Percentiles rank a stretch among this genome's conserved stretches.
phyloP scores from a whole-genome alignment of 2,888 invertebrate genomes.

The Anodontia alba region DNA sequence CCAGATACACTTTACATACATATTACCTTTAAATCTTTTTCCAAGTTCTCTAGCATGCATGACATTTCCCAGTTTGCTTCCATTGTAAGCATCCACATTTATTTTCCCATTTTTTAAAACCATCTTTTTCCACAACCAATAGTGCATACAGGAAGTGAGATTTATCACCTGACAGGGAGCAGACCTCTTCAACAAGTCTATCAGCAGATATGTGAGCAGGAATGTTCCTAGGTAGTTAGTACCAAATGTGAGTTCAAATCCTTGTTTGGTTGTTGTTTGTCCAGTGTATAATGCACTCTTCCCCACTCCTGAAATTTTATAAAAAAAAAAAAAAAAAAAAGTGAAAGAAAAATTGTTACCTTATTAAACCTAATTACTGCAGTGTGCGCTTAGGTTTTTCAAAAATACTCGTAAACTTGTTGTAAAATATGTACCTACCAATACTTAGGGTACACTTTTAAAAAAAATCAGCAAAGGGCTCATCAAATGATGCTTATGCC shows the following conservation, averaged over 20 bases:
- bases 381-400: too few species aligned
- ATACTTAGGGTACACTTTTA: too few species aligned
- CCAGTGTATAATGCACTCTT: background rate
- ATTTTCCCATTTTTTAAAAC: constrained; percentile 16
- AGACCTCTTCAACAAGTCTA: constrained; percentile 35
- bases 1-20: too few species aligned
- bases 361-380: too few species aligned
- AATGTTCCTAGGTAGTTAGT: constrained; percentile 44
- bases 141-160: constrained; percentile 36
- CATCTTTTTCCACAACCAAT: background rate
- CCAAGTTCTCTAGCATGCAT: constrained; percentile 45
- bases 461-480: too few species aligned
- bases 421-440: too few species aligned
- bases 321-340: background rate
- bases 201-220: constrained; percentile 33
- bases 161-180: constrained; percentile 37
- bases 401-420: too few species aligned
- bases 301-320: constrained; percentile 36
- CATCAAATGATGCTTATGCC: too few species aligned
- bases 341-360: too few species aligned
- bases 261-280: constrained; percentile 26
- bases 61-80: constrained; percentile 41
- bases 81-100: constrained; percentile 9
- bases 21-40: constrained; percentile 26
- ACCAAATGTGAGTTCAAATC: constrained; percentile 44